Evolutionary conservation across 2,113 vertebrate species (phyloP), one percentile per base, ranked within the genome.

Genomic region (Cervus canadensis): DNA sequence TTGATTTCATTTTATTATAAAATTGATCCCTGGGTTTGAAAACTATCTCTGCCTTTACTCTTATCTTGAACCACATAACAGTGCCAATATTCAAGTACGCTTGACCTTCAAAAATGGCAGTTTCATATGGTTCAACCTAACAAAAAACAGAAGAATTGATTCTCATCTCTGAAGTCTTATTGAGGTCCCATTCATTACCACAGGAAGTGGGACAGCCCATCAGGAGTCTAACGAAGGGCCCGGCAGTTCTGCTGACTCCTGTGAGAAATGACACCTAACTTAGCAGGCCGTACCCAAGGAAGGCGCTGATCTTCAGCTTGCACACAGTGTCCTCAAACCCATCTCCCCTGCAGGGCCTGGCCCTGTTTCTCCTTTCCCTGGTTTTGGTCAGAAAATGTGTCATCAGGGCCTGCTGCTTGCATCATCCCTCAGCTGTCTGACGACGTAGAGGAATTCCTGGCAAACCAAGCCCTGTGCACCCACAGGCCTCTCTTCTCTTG

Each of bases 401-500:
- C 97, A 95, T 60, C 95, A 97, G 96, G 79, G 48, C 96, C 86
- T 2, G 1, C 25, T 25, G 56, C 30, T 91, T 23, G 5, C 48
- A 71, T 0, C 89, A 87, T 13, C 28, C 13, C 52, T 30, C 93
- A 84, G 9, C 97, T 88, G 94, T 98, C 98, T 92, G 97, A 97
- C 97, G 98, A 91, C 93, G 89, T 6, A 0, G 95, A 98, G 98
- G 99, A 99, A 99, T 99, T 99, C 97, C 97, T 98, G 97, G 98
- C 99, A 99, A 95, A 98, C 17, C 97, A 94, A 98, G 98, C 98
- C 97, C 91, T 95, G 95, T n/a, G 91, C 93, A 94, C 97, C 97
- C 6, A 6, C 56, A 89, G 94, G 82, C 97, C 96, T 95, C 87
- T 95, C 0, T 85, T 81, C 94, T 90, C 97, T 98, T 94, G 97